Percentiles rank a stretch among this genome's conserved stretches.
phyloP scores from a whole-genome alignment of 1,140 invertebrate genomes.

The Globodera ellingtonae region DNA sequence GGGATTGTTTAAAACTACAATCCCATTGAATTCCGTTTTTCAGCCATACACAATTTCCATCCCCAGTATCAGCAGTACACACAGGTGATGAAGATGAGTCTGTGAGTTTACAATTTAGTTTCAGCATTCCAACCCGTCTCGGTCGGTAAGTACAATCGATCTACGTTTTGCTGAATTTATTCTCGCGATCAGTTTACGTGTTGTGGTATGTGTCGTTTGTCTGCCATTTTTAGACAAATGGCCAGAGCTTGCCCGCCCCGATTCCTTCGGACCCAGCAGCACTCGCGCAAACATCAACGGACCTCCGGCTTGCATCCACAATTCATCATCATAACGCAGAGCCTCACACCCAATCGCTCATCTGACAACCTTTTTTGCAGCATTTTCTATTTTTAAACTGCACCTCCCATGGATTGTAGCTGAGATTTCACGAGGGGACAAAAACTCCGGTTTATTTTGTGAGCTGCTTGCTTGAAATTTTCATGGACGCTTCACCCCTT shows the following conservation, averaged over 20 bases:
- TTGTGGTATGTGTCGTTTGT: conserved; percentile 20
- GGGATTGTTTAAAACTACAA: not conserved
- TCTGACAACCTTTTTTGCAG: not conserved
- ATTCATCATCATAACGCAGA: not conserved
- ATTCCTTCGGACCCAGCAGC: conserved; percentile 2
- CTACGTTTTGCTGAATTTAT: not conserved
- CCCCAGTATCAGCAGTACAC: conserved; percentile 99
- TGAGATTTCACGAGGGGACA: too few species aligned
- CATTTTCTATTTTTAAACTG: too few species aligned
- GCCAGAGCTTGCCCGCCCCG: not conserved
- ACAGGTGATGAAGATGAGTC: conserved; percentile 69
- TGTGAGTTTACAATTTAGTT: not conserved
- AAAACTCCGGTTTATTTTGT: too few species aligned
- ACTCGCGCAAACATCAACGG: not conserved
- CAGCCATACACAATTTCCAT: conserved; percentile 98
- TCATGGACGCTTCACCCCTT: too few species aligned
- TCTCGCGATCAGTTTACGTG: too few species aligned
- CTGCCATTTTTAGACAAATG: conserved; percentile 16
- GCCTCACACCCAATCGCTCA: conserved; percentile 18
- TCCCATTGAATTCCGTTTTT: not conserved
- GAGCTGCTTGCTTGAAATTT: too few species aligned
- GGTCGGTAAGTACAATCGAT: conserved; percentile 49
- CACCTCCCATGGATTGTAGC: too few species aligned
- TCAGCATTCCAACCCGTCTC: conserved; percentile 54
- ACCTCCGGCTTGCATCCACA: not conserved